phyloP scores from a whole-genome alignment of 2,888 invertebrate genomes.

The Epicampocera succincta region DNA sequence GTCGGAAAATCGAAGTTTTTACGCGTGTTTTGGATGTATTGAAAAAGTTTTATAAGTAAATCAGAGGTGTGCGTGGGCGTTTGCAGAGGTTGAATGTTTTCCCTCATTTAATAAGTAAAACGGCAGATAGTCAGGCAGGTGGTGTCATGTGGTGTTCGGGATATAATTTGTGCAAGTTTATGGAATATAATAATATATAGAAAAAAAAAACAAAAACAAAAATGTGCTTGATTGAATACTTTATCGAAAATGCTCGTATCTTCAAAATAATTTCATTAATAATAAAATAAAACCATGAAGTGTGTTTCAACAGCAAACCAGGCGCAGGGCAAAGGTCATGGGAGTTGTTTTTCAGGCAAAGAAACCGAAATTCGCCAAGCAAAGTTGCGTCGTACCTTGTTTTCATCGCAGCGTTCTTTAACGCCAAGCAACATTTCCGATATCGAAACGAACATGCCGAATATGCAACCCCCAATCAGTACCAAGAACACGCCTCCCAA shows the following conservation, averaged over 20 bases:
- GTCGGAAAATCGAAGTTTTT: constrained; percentile 6
- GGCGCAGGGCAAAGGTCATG: constrained; percentile 37
- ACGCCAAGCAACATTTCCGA: constrained; percentile 79
- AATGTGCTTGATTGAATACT: constrained; percentile 36
- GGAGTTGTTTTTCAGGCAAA: constrained; percentile 21
- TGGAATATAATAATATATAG: constrained; percentile 26
- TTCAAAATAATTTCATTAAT: not conserved
- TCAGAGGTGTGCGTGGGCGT: constrained; percentile 32
- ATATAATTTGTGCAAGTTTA: constrained; percentile 35
- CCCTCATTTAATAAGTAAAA: not conserved
- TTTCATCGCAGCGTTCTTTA: constrained; percentile 78
- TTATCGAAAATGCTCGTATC: constrained; percentile 24
- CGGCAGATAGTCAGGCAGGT: constrained; percentile 30
- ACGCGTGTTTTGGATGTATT: constrained; percentile 20
- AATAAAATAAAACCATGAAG: constrained; percentile 1
- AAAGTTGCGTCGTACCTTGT: constrained; percentile 75
- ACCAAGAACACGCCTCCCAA: constrained; percentile 87
- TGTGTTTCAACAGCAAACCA: constrained; percentile 22
- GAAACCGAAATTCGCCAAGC: not conserved
- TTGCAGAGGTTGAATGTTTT: constrained; percentile 33
- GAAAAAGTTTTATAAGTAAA: constrained; percentile 14
- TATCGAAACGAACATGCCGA: constrained; percentile 79
- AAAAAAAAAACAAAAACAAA: constrained; percentile 8
- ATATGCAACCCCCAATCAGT: constrained; percentile 82
- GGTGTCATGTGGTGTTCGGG: constrained; percentile 26